Percentiles rank a stretch among this genome's conserved stretches.
phyloP scores from a whole-genome alignment of 2,113 vertebrate genomes.

The Panurus biarmicus region DNA sequence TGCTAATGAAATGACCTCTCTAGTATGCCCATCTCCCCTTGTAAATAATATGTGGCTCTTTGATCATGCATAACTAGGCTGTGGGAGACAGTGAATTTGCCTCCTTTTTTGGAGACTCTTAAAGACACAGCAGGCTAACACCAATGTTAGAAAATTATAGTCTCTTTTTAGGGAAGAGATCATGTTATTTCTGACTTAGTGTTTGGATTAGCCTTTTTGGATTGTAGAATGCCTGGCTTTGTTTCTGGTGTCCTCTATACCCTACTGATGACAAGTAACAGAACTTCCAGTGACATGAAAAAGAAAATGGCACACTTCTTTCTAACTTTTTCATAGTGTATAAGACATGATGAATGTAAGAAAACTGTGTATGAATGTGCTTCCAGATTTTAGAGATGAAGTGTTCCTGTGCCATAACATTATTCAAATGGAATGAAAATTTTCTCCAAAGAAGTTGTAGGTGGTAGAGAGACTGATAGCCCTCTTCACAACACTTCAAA shows the following conservation, averaged over 20 bases:
- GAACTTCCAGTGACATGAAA: background rate
- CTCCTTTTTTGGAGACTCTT: background rate
- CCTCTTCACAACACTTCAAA: conserved; percentile 38
- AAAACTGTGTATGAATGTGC: background rate
- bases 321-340: background rate
- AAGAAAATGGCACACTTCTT: background rate
- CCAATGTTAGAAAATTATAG: background rate
- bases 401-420: background rate
- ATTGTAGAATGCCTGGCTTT: background rate
- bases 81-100: background rate
- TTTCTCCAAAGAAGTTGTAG: background rate
- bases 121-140: background rate
- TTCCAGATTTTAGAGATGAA: background rate
- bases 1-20: background rate
- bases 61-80: background rate
- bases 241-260: background rate
- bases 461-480: conserved; percentile 21
- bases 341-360: background rate
- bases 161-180: background rate
- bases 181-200: background rate
- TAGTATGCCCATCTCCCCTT: background rate
- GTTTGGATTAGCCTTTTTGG: background rate
- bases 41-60: background rate
- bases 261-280: background rate
- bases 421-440: conserved; percentile 51